phyloP scores from a whole-genome alignment of 2,888 invertebrate species.

The Melanostoma mellinum region DNA sequence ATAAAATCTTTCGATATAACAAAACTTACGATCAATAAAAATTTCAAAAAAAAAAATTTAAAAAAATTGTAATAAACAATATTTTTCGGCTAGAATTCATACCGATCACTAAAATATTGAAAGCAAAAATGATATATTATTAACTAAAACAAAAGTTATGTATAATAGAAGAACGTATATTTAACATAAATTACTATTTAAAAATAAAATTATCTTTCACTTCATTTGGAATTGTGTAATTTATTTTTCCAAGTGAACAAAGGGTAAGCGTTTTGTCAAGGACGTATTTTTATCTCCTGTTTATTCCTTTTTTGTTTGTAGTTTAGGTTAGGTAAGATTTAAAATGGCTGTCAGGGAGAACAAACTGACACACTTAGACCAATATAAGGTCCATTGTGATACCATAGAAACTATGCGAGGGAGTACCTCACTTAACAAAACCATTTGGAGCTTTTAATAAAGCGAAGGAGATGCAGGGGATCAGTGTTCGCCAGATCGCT shows the following conservation, averaged over 20 bases:
- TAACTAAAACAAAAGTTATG: constrained; percentile 47
- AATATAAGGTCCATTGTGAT: too few relatives aligned
- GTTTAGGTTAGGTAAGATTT: too few relatives aligned
- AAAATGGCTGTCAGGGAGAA: too few relatives aligned
- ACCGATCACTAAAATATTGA: constrained; percentile 47
- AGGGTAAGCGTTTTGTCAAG: neutral
- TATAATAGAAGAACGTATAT: constrained; percentile 66
- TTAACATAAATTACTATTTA: constrained; percentile 71
- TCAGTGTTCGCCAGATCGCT: too few relatives aligned
- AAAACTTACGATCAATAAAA: neutral
- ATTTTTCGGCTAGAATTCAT: constrained; percentile 57
- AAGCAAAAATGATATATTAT: constrained; percentile 24
- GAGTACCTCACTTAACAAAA: too few relatives aligned
- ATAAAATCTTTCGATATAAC: constrained; percentile 20
- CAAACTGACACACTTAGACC: too few relatives aligned
- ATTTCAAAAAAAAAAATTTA: neutral
- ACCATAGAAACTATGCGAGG: too few relatives aligned
- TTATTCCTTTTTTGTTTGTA: constrained; percentile 11
- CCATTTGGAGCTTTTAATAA: too few relatives aligned
- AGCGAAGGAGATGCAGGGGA: too few relatives aligned
- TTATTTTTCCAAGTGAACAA: neutral
- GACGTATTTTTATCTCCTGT: neutral
- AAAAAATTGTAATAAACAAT: constrained; percentile 22
- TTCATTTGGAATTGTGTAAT: constrained; percentile 39
- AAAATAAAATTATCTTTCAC: constrained; percentile 73